These are phyloP conservation scores for Acyrthosiphon pisum DNA, from an alignment of 1,140 invertebrate genomes.

Conservation along the genomic window DNA sequence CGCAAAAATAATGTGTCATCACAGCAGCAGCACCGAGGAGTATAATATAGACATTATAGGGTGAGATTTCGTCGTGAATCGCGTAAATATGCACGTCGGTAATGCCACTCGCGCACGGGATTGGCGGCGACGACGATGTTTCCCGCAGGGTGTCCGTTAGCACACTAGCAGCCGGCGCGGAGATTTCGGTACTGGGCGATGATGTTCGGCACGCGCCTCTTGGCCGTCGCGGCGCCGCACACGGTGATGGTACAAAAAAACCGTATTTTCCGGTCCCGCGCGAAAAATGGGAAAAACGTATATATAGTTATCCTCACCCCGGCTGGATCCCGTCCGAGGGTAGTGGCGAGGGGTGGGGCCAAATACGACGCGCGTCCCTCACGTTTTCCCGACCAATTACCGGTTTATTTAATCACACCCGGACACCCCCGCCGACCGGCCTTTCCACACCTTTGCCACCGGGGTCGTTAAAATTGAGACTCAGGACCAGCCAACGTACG, in stretches of 20 bases:
- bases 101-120: too few species aligned
- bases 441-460: not conserved
- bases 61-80: not conserved
- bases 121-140: not conserved
- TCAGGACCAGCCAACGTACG: not conserved
- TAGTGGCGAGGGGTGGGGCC: slow-evolving; percentile 25
- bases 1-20: not conserved
- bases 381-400: slow-evolving; percentile 50
- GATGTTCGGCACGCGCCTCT: slow-evolving; percentile 53
- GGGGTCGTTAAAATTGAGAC: slow-evolving; percentile 13
- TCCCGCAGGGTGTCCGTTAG: not conserved
- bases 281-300: not conserved
- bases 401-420: slow-evolving; percentile 50
- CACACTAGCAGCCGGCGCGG: slow-evolving; percentile 45
- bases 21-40: not conserved
- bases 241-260: slow-evolving; percentile 30
- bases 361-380: slow-evolving; percentile 29
- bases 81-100: not conserved
- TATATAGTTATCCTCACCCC: not conserved
- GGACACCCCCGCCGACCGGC: not conserved
- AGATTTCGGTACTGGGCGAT: slow-evolving; percentile 53
- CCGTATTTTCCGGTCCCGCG: slow-evolving; percentile 39
- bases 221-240: not conserved
- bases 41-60: not conserved
- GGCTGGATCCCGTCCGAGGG: not conserved